phyloP scores from a whole-genome alignment of 2,888 invertebrate genomes.

The Pogonocherus hispidulus region DNA sequence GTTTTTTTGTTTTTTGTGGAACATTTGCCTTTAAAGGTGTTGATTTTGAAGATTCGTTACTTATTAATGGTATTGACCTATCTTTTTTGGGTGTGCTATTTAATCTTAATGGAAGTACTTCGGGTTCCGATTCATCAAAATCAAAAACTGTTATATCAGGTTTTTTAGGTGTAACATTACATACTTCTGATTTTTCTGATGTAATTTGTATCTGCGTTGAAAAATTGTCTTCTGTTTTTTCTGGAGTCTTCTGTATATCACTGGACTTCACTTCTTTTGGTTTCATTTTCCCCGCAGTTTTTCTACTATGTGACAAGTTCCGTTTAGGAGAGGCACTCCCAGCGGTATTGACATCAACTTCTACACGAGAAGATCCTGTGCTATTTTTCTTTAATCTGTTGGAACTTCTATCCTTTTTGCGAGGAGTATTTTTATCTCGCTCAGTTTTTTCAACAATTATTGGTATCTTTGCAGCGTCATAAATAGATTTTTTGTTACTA shows the following conservation, averaged over 20 bases:
- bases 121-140: slow-evolving; percentile 43
- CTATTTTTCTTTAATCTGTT: too few relatives aligned
- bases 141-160: slow-evolving; percentile 43
- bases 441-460: too few relatives aligned
- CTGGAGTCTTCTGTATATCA: background rate
- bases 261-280: background rate
- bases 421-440: too few relatives aligned
- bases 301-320: background rate
- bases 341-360: too few relatives aligned
- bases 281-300: slow-evolving; percentile 1
- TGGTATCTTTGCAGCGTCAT: too few relatives aligned
- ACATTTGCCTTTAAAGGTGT: background rate
- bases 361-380: too few relatives aligned
- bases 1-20: background rate
- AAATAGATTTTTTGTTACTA: too few relatives aligned
- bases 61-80: background rate
- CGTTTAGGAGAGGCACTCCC: background rate
- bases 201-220: background rate
- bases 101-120: slow-evolving; percentile 28
- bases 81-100: slow-evolving; percentile 12
- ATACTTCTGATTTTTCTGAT: background rate
- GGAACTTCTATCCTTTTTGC: too few relatives aligned
- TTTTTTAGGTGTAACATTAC: slow-evolving; percentile 18
- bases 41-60: background rate
- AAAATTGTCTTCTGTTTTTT: background rate